Evolutionary conservation across 2,888 invertebrate species (phyloP).

Genomic region (Drosophila buzzatii): DNA sequence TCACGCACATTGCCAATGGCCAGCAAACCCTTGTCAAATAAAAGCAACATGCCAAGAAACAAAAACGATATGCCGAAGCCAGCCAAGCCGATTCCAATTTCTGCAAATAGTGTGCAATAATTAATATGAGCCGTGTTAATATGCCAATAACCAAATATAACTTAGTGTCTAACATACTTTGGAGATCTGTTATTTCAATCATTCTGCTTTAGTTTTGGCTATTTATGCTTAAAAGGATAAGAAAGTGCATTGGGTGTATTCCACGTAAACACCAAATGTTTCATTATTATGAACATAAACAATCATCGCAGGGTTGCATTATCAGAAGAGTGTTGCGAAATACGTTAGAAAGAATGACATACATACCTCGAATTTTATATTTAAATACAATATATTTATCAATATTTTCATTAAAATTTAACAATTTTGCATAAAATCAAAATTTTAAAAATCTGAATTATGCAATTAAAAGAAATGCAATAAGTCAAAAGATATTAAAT

Average conservation of each 20-base stretch:
- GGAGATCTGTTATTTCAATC: constrained; percentile 94
- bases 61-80: constrained; percentile 98
- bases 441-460: background rate
- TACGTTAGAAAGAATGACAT: background rate
- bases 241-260: constrained; percentile 49
- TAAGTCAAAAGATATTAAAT: background rate
- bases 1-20: constrained; percentile 99
- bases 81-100: constrained; percentile 98
- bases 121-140: constrained; percentile 23
- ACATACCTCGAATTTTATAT: background rate
- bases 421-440: background rate
- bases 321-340: constrained; percentile 27
- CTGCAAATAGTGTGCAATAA: constrained; percentile 86
- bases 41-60: constrained; percentile 95
- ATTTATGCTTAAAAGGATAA: constrained; percentile 46
- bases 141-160: constrained; percentile 2
- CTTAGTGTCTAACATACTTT: constrained; percentile 88
- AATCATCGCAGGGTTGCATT: constrained; percentile 59
- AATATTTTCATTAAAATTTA: background rate
- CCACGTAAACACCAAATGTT: constrained; percentile 63
- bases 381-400: background rate
- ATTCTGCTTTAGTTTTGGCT: constrained; percentile 85
- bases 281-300: constrained; percentile 64
- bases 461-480: background rate
- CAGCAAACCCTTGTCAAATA: constrained; percentile 98